phyloP scores from a whole-genome alignment of 1,140 invertebrate genomes.

The Rhysida immarginata region DNA sequence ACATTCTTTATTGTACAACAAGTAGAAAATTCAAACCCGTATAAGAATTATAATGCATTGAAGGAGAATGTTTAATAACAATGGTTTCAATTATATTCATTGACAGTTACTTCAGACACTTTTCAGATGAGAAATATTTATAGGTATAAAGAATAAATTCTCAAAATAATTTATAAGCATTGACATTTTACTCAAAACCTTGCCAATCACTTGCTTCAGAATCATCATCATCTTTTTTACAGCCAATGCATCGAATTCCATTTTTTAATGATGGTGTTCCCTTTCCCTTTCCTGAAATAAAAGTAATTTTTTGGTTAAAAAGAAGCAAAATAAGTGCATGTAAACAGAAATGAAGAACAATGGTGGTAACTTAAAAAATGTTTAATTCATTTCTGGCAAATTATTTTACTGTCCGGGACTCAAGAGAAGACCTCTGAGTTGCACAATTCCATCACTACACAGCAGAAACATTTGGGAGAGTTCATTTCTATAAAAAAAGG shows the following conservation, averaged over 20 bases:
- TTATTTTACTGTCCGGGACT: too few relatives aligned
- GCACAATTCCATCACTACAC: too few relatives aligned
- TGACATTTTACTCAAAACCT: conserved; percentile 7
- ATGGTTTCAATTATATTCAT: background rate
- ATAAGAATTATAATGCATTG: too few relatives aligned
- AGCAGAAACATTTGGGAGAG: too few relatives aligned
- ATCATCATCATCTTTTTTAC: conserved; percentile 6
- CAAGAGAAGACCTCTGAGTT: too few relatives aligned
- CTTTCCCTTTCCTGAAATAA: conserved; percentile 8
- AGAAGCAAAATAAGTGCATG: too few relatives aligned
- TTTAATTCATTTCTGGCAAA: too few relatives aligned
- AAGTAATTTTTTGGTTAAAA: too few relatives aligned
- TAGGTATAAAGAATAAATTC: background rate
- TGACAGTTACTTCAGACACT: background rate
- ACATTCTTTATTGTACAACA: background rate
- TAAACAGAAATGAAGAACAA: too few relatives aligned
- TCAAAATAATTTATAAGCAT: background rate
- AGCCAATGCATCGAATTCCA: conserved; percentile 10
- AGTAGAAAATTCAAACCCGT: too few relatives aligned
- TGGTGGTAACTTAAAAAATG: too few relatives aligned
- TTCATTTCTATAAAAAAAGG: too few relatives aligned
- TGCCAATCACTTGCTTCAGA: conserved; percentile 13
- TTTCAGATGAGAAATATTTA: background rate
- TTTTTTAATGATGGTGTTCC: conserved; percentile 10
- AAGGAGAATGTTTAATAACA: background rate